A percentile compares a stretch with the other conserved stretches of the same genome.
These are phyloP conservation scores for Drosophila nikananu DNA, from an alignment of 1,140 invertebrate genomes.

Conservation along the genomic window DNA sequence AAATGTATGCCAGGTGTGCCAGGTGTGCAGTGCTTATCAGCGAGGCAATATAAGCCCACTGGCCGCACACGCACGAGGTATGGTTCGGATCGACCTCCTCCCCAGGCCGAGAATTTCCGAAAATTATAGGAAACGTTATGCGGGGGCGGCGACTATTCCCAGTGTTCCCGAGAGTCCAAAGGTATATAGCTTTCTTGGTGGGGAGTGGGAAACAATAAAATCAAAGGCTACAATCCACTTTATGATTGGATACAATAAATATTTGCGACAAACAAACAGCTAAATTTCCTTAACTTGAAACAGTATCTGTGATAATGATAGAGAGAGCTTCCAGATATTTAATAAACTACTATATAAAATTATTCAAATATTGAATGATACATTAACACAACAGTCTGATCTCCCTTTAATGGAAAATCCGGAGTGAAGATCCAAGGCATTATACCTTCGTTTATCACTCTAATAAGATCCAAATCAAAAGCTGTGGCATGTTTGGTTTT, in stretches of 20 bases:
- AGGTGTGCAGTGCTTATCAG: constrained; percentile 63
- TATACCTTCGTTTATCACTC: constrained; percentile 3
- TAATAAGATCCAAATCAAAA: constrained; percentile 10
- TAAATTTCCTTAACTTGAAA: not conserved
- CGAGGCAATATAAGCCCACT: constrained; percentile 21
- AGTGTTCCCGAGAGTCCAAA: constrained; percentile 20
- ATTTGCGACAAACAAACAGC: not conserved
- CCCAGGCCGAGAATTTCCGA: constrained; percentile 3
- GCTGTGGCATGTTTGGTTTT: constrained; percentile 1
- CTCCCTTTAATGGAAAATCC: not conserved
- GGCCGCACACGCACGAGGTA: constrained; percentile 33
- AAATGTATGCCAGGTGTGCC: constrained; percentile 46
- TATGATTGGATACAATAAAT: not conserved
- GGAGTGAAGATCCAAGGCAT: not conserved
- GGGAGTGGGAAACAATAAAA: constrained; percentile 18
- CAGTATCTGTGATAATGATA: not conserved
- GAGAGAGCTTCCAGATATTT: not conserved
- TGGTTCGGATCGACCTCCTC: constrained; percentile 8
- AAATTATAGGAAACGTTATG: constrained; percentile 23
- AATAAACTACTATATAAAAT: not conserved
- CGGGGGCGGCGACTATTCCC: constrained; percentile 23
- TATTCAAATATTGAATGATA: not conserved
- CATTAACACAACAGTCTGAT: not conserved
- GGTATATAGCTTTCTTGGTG: constrained; percentile 23
- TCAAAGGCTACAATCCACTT: constrained; percentile 3